phyloP scores from a whole-genome alignment of 1,140 invertebrate genomes.

The Drosophila eugracilis region DNA sequence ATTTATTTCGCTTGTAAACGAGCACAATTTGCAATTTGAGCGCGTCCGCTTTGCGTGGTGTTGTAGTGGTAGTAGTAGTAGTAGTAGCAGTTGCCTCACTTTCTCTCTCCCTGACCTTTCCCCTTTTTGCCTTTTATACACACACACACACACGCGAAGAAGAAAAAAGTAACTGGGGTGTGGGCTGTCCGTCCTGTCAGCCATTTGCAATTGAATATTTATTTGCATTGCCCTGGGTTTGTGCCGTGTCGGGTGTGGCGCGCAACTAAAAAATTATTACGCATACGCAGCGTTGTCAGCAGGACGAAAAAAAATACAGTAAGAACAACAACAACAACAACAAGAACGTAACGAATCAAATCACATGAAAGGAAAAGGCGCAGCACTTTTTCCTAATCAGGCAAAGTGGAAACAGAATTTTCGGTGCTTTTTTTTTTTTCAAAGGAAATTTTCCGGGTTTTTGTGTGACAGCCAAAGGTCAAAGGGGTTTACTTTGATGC shows the following conservation, averaged over 20 bases:
- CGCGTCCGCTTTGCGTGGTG: slow-evolving; percentile 61
- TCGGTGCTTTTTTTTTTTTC: neutral
- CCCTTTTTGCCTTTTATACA: neutral
- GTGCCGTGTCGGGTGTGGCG: slow-evolving; percentile 56
- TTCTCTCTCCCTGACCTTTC: no score
- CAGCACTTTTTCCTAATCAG: slow-evolving; percentile 31
- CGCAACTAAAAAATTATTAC: slow-evolving; percentile 70
- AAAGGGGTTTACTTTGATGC: neutral
- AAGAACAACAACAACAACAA: no score
- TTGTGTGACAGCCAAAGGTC: neutral
- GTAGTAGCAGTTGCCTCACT: neutral
- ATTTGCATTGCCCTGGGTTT: slow-evolving; percentile 35
- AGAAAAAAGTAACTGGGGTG: neutral
- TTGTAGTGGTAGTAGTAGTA: no score
- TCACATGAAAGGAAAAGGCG: neutral
- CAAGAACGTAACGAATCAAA: slow-evolving; percentile 6
- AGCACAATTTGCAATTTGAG: slow-evolving; percentile 77
- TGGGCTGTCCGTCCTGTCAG: neutral
- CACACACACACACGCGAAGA: neutral
- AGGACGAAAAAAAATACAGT: neutral
- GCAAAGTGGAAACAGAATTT: slow-evolving; percentile 21
- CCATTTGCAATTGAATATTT: slow-evolving; percentile 77
- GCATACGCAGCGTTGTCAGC: slow-evolving; percentile 41
- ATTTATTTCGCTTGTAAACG: slow-evolving; percentile 77
- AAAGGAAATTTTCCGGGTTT: neutral